Evolutionary conservation across 1,140 invertebrate genomes (phyloP).

Genomic region (Drosophila subpulchrella): DNA sequence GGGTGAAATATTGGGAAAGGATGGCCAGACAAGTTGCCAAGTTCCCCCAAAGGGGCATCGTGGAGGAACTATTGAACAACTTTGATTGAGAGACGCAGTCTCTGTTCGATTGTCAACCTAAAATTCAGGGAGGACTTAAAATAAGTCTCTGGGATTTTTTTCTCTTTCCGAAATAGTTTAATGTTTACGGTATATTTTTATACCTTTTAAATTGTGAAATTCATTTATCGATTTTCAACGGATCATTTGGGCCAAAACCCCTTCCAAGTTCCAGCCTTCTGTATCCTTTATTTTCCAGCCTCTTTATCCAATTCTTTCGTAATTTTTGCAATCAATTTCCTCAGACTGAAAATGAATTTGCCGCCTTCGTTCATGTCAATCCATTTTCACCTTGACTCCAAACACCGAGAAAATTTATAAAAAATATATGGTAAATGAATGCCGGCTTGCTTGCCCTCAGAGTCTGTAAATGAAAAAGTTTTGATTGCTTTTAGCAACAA

Average conservation of each 20-base stretch:
- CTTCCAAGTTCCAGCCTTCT: too few species aligned
- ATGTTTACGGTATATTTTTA: not conserved
- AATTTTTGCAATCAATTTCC: constrained; percentile 13
- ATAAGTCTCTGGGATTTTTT: not conserved
- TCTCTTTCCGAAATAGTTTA: not conserved
- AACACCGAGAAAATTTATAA: constrained; percentile 2
- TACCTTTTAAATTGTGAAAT: not conserved
- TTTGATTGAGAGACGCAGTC: constrained; percentile 50
- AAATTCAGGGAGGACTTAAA: not conserved
- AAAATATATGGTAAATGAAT: constrained; percentile 45
- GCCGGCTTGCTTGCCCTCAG: constrained; percentile 1
- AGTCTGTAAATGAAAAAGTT: constrained; percentile 56
- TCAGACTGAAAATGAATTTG: not conserved
- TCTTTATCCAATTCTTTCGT: not conserved
- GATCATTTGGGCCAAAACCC: not conserved
- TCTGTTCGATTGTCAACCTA: constrained; percentile 1
- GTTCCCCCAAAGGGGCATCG: constrained; percentile 14
- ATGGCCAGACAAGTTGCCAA: constrained; percentile 41
- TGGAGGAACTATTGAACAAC: constrained; percentile 33
- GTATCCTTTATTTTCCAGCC: not conserved
- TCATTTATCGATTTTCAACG: not conserved
- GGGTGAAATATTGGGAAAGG: not conserved
- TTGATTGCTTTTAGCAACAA: constrained; percentile 60
- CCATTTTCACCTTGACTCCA: constrained; percentile 1
- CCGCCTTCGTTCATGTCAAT: not conserved